phyloP scores from a whole-genome alignment of 2,888 invertebrate species.

The Drosophila neoperkinsi region DNA sequence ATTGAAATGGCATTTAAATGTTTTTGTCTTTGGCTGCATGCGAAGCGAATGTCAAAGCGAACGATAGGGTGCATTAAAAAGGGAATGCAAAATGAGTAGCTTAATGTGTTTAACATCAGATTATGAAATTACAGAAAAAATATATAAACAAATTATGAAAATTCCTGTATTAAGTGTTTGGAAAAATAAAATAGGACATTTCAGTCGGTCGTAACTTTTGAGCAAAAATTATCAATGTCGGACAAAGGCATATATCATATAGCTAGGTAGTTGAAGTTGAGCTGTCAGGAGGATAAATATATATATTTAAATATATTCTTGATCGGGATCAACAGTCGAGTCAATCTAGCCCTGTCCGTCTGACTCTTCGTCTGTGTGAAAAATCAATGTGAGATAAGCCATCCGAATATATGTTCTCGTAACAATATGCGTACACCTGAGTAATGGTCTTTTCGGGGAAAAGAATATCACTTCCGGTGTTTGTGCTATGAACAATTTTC shows the following conservation, averaged over 20 bases:
- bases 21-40: constrained; percentile 42
- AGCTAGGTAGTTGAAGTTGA: too few species aligned
- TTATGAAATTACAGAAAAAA: constrained; percentile 2
- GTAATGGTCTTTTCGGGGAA: too few species aligned
- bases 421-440: background rate
- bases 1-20: constrained; percentile 75
- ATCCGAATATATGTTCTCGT: background rate
- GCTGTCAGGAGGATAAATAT: background rate
- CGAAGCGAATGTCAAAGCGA: constrained; percentile 50
- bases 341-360: too few species aligned
- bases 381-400: background rate
- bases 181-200: too few species aligned
- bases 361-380: too few species aligned
- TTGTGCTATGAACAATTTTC: too few species aligned
- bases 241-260: too few species aligned
- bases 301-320: too few species aligned
- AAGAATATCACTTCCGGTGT: too few species aligned
- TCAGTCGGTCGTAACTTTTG: too few species aligned
- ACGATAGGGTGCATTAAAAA: constrained; percentile 39
- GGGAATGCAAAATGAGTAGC: background rate
- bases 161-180: background rate
- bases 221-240: too few species aligned
- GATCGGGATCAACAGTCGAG: too few species aligned
- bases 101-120: constrained; percentile 5
- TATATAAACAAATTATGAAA: background rate